Percentiles rank a stretch among this genome's conserved stretches.
These are phyloP conservation scores for Origma solitaria DNA, from an alignment of 2,113 vertebrate species.

Conservation along the genomic window DNA sequence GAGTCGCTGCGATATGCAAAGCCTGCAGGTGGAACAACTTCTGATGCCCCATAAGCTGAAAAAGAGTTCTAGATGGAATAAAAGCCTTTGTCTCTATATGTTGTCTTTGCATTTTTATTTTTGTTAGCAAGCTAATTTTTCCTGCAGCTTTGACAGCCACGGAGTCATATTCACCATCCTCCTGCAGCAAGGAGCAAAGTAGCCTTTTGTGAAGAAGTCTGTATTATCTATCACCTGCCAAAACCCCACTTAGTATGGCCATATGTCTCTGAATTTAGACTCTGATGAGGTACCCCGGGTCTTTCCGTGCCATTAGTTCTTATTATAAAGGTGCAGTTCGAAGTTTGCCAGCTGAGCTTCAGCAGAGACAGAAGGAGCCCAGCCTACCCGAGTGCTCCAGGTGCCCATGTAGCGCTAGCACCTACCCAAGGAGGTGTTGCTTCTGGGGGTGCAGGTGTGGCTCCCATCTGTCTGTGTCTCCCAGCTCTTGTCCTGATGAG, in stretches of 20 bases:
- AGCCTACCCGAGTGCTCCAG: not conserved
- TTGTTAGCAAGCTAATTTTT: not conserved
- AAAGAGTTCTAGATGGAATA: not conserved
- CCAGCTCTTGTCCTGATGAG: not conserved
- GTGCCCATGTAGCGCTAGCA: not conserved
- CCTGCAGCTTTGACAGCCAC: not conserved
- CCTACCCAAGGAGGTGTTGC: fast-evolving
- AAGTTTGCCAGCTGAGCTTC: not conserved
- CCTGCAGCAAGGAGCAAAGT: not conserved
- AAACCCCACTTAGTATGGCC: not conserved
- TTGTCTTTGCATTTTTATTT: not conserved
- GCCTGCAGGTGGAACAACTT: not conserved
- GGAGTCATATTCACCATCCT: not conserved
- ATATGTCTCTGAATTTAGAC: not conserved
- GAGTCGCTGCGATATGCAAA: not conserved
- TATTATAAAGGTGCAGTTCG: not conserved
- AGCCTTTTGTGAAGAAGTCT: not conserved
- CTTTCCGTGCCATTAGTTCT: not conserved
- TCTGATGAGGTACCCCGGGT: not conserved
- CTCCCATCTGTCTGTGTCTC: not conserved
- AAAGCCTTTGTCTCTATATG: not conserved
- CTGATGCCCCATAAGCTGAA: not conserved
- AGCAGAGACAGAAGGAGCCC: not conserved
- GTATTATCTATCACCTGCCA: not conserved
- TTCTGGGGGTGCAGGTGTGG: not conserved